These are phyloP conservation scores for Lagopus leucura DNA, from an alignment of 2,113 vertebrate genomes.

Conservation along the genomic window DNA sequence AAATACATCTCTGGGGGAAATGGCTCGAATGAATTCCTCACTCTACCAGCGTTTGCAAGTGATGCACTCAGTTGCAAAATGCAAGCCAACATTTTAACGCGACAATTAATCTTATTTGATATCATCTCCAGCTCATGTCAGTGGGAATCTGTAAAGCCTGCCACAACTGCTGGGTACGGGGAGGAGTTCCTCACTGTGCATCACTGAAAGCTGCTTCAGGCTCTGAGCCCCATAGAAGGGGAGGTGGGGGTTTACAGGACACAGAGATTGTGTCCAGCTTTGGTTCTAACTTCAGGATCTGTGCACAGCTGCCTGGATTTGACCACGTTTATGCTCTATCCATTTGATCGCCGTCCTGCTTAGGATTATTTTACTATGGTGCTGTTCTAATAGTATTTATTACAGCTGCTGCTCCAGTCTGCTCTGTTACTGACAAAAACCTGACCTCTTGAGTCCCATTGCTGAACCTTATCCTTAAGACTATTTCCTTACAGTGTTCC, in stretches of 20 bases:
- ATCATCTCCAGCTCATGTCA: not conserved
- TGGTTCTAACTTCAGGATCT: not conserved
- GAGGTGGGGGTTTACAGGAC: not conserved
- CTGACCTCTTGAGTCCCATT: too few species aligned
- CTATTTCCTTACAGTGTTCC: too few species aligned
- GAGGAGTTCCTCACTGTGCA: not conserved
- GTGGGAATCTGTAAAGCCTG: not conserved
- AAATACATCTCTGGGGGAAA: not conserved
- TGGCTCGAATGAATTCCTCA: not conserved
- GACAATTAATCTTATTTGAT: not conserved
- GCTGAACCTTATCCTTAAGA: too few species aligned
- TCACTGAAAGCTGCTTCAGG: not conserved
- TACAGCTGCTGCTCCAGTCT: not conserved
- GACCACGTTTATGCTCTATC: not conserved
- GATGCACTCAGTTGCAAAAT: not conserved
- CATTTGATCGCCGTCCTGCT: not conserved
- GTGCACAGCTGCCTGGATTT: not conserved
- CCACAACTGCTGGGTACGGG: accelerated
- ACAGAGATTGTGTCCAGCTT: not conserved
- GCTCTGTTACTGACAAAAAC: not conserved
- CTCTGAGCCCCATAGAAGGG: not conserved
- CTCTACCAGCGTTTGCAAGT: not conserved
- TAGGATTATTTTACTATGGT: not conserved
- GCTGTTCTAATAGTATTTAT: not conserved
- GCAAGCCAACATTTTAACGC: not conserved